Conservation (phyloP, 2,888 invertebrate genomes). For the Norana najaformis region DNA sequence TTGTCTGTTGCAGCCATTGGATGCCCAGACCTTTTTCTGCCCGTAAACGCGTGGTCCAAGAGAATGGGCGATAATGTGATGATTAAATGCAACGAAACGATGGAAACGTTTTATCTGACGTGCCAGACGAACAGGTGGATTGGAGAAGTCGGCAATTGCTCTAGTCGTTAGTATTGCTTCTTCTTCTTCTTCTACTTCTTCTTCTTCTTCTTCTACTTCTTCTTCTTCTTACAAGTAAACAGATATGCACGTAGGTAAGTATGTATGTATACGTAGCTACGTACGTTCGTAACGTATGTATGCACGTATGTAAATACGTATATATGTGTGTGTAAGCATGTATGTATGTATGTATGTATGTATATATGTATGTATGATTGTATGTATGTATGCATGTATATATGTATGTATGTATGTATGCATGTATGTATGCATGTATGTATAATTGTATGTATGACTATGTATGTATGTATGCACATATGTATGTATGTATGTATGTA, state of each 20-base stretch:
- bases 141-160: constrained; percentile 33
- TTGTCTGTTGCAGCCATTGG: constrained; percentile 17
- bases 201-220: too few relatives aligned
- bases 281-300: too few relatives aligned
- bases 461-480: too few relatives aligned
- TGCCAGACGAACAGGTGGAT: constrained; percentile 34
- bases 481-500: too few relatives aligned
- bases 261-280: too few relatives aligned
- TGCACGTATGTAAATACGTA: neutral
- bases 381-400: too few relatives aligned
- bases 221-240: neutral
- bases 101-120: constrained; percentile 34
- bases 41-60: neutral
- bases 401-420: too few relatives aligned
- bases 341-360: too few relatives aligned
- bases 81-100: constrained; percentile 33
- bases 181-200: too few relatives aligned
- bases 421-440: too few relatives aligned
- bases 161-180: neutral
- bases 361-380: too few relatives aligned
- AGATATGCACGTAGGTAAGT: neutral
- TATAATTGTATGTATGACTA: too few relatives aligned
- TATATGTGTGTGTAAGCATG: neutral
- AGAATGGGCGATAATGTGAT: constrained; percentile 27
- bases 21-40: constrained; percentile 20